Conservation (phyloP, 2,888 invertebrate genomes). For the Acanthopleura granulata region DNA sequence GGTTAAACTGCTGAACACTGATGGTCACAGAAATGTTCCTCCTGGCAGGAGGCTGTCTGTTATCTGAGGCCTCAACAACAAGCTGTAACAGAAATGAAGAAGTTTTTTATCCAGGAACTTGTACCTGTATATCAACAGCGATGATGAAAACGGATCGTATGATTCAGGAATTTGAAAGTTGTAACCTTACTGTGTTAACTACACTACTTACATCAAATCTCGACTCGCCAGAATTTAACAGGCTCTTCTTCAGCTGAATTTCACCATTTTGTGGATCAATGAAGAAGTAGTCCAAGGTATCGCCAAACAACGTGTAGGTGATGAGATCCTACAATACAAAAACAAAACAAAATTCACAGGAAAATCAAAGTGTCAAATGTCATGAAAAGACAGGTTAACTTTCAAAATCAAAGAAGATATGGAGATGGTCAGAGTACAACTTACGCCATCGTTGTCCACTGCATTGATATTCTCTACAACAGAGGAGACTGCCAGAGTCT, state of each 20-base stretch:
- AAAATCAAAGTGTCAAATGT: too few relatives aligned
- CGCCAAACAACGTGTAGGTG: slow-evolving; percentile 34
- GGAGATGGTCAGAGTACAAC: background rate
- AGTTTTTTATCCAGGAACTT: too few relatives aligned
- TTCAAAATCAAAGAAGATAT: too few relatives aligned
- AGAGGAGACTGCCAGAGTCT: slow-evolving; percentile 44
- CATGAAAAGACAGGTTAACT: too few relatives aligned
- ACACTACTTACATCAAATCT: slow-evolving; percentile 11
- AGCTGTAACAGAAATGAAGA: slow-evolving; percentile 46
- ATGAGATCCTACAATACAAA: slow-evolving; percentile 21
- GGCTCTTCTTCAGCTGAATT: background rate
- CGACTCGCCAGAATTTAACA: background rate
- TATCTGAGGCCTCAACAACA: slow-evolving; percentile 48
- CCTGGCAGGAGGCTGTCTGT: slow-evolving; percentile 40
- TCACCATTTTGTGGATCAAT: slow-evolving; percentile 44
- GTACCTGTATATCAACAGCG: too few relatives aligned
- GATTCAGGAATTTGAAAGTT: too few relatives aligned
- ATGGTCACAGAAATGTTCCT: slow-evolving; percentile 42
- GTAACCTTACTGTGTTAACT: too few relatives aligned
- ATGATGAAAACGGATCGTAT: too few relatives aligned
- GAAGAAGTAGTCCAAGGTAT: slow-evolving; percentile 49
- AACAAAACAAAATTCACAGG: background rate
- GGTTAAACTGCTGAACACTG: slow-evolving; percentile 37
- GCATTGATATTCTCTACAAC: slow-evolving; percentile 49
- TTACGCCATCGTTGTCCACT: slow-evolving; percentile 45